These are phyloP conservation scores for Noctua comes DNA, from an alignment of 2,888 invertebrate species.

Conservation along the genomic window DNA sequence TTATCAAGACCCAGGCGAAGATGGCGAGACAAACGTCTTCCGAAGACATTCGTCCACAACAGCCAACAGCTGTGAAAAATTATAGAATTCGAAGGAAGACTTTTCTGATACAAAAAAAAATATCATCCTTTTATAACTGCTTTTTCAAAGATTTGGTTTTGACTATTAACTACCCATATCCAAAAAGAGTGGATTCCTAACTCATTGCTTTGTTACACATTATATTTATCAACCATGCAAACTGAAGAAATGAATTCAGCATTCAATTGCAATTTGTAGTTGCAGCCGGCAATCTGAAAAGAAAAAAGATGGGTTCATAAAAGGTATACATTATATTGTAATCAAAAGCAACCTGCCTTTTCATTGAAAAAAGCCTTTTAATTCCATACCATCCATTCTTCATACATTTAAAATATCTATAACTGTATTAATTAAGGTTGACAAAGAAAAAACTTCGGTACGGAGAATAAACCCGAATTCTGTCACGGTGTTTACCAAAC, in stretches of 20 bases:
- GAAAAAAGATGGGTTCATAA: not conserved
- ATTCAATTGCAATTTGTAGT: not conserved
- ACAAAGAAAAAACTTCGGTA: conserved; percentile 53
- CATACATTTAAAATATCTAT: conserved; percentile 39
- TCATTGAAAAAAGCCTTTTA: not conserved
- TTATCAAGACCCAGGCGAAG: too few relatives aligned
- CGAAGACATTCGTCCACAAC: too few relatives aligned
- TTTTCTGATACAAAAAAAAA: too few relatives aligned
- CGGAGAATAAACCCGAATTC: conserved; percentile 38
- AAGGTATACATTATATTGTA: conserved; percentile 4
- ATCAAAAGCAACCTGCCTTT: conserved; percentile 16
- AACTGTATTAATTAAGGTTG: conserved; percentile 54
- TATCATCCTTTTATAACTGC: too few relatives aligned
- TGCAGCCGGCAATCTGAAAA: conserved; percentile 12
- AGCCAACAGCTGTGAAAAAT: too few relatives aligned
- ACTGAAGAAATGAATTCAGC: not conserved
- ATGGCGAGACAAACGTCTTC: too few relatives aligned
- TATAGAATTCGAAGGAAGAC: too few relatives aligned
- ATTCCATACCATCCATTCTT: conserved; percentile 19
- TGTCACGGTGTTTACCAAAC: conserved; percentile 65
- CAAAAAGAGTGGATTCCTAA: too few relatives aligned
- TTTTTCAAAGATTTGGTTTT: too few relatives aligned
- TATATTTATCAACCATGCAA: too few relatives aligned
- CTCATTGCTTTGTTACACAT: too few relatives aligned
- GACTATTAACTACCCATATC: too few relatives aligned